Conservation (phyloP, 2,888 invertebrate genomes). For the Amphimallon solstitiale region DNA sequence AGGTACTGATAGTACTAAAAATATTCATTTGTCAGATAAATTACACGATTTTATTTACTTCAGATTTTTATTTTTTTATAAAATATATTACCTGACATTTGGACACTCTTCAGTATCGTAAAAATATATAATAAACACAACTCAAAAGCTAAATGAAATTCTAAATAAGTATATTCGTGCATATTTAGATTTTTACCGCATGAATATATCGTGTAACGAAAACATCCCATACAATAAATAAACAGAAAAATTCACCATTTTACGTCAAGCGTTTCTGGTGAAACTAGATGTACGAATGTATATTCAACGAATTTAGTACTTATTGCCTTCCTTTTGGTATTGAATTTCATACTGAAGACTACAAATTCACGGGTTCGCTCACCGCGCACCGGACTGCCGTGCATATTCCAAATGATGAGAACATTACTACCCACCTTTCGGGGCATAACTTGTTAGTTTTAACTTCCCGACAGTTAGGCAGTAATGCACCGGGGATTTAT, state of each 20-base stretch:
- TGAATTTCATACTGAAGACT: neutral
- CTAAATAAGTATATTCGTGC: too few relatives aligned
- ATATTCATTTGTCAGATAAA: too few relatives aligned
- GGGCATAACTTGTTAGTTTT: slow-evolving; percentile 29
- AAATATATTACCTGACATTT: too few relatives aligned
- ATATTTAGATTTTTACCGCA: too few relatives aligned
- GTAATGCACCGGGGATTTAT: slow-evolving; percentile 13
- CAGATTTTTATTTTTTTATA: too few relatives aligned
- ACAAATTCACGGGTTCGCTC: neutral
- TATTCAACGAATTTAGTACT: slow-evolving; percentile 19
- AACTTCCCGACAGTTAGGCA: slow-evolving; percentile 15
- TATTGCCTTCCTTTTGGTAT: neutral
- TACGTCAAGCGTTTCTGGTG: neutral
- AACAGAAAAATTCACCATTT: neutral
- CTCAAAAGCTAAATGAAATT: too few relatives aligned
- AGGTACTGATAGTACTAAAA: too few relatives aligned
- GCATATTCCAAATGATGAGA: slow-evolving; percentile 25
- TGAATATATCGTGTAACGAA: too few relatives aligned
- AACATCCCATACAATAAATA: neutral
- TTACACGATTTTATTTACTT: too few relatives aligned
- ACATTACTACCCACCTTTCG: slow-evolving; percentile 13
- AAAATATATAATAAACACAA: too few relatives aligned
- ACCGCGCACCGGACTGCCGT: neutral
- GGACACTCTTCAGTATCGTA: too few relatives aligned
- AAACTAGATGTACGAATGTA: neutral